Percentiles rank a stretch among this genome's conserved stretches.
phyloP scores from a whole-genome alignment of 2,797 vertebrate genomes.

The Rallus crepitans region DNA sequence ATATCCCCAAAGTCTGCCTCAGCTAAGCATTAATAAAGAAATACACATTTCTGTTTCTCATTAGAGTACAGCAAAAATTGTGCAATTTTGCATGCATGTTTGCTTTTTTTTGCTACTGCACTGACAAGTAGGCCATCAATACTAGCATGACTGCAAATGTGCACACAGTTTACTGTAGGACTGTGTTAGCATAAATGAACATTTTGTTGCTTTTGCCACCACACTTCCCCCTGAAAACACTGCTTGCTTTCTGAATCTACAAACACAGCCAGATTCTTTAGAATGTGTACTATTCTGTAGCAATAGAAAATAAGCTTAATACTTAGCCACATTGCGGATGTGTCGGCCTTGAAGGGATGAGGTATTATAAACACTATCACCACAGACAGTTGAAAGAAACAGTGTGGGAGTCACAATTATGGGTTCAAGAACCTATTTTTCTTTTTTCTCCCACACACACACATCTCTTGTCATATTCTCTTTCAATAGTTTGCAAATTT shows the following conservation, averaged over 20 bases:
- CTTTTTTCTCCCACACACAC: conserved; percentile 71
- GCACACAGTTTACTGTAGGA: not conserved
- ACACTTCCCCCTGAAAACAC: not conserved
- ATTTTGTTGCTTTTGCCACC: not conserved
- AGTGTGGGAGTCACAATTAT: conserved; percentile 80
- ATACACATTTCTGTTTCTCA: not conserved
- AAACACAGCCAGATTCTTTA: not conserved
- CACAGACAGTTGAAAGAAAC: conserved; percentile 76
- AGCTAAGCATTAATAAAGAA: not conserved
- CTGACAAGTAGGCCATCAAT: not conserved
- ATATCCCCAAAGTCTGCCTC: conserved; percentile 1
- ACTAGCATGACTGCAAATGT: not conserved
- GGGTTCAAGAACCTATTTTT: conserved; percentile 78
- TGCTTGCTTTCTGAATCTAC: not conserved
- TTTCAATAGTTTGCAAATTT: conserved; percentile 67
- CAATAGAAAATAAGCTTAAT: conserved; percentile 33
- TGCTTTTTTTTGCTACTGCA: not conserved
- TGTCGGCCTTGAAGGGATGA: conserved; percentile 59
- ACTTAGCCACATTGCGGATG: not conserved
- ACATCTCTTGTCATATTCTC: conserved; percentile 74
- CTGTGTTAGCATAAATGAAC: not conserved
- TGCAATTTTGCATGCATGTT: not conserved
- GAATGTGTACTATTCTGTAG: conserved; percentile 11
- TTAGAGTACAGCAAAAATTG: not conserved
- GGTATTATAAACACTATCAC: conserved; percentile 64